These are phyloP conservation scores for Caenorhabditis zanzibari DNA, from an alignment of 2,888 invertebrate genomes.

Conservation along the genomic window DNA sequence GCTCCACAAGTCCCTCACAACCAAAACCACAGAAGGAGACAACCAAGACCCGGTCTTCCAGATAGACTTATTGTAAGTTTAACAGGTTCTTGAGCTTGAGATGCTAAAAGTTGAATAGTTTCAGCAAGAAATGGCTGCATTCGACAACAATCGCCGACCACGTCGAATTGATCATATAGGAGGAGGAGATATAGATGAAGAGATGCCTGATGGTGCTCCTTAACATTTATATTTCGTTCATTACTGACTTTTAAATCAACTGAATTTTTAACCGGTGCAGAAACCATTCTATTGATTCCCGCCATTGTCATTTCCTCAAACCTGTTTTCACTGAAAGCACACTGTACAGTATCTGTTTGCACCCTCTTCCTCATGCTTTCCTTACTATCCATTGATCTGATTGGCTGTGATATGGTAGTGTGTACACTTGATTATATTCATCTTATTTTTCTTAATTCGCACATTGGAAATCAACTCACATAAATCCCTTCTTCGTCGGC, in stretches of 20 bases:
- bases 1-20: slow-evolving; percentile 15
- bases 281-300: slow-evolving; percentile 14
- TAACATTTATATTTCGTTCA: slow-evolving; percentile 14
- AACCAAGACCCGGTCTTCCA: slow-evolving; percentile 40
- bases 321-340: slow-evolving; percentile 8
- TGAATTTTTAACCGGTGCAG: slow-evolving; percentile 48
- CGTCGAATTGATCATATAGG: slow-evolving; percentile 16
- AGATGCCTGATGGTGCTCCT: slow-evolving; percentile 44
- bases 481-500: neutral
- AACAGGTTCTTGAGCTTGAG: neutral
- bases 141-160: slow-evolving; percentile 9
- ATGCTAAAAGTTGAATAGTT: slow-evolving; percentile 1
- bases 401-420: slow-evolving; percentile 52
- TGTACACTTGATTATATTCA: slow-evolving; percentile 27
- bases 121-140: slow-evolving; percentile 56
- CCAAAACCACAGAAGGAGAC: slow-evolving; percentile 33
- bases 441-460: slow-evolving; percentile 16
- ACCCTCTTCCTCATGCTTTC: neutral
- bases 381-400: slow-evolving; percentile 50
- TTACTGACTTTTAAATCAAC: neutral
- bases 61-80: slow-evolving; percentile 39
- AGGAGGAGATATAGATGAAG: slow-evolving; percentile 44
- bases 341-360: slow-evolving; percentile 33
- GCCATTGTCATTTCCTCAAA: slow-evolving; percentile 21
- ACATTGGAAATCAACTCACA: slow-evolving; percentile 12